These are phyloP conservation scores for Dinomys branickii DNA, from an alignment of 2,113 vertebrate genomes.

Conservation along the genomic window DNA sequence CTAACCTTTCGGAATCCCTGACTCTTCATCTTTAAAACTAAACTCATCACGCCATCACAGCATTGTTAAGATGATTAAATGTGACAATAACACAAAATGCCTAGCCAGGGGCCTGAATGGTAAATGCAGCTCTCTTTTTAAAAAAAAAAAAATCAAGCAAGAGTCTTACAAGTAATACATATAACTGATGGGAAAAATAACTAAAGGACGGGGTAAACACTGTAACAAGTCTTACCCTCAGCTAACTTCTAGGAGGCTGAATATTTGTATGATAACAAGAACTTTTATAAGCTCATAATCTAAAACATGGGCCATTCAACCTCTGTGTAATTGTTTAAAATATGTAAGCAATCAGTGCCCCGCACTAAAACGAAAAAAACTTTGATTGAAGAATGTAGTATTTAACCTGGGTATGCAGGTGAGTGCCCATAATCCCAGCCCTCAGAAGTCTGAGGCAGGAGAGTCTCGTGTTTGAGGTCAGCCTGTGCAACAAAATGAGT, in stretches of 20 bases:
- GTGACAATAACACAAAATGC: neutral
- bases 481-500: neutral
- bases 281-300: neutral
- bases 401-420: neutral
- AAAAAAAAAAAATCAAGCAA: neutral
- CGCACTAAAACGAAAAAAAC: neutral
- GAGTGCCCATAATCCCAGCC: neutral
- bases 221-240: neutral
- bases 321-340: neutral
- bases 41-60: neutral
- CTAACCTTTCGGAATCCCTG: neutral
- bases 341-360: neutral
- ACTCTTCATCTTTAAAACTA: neutral
- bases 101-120: neutral
- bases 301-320: neutral
- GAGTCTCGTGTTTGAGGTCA: neutral
- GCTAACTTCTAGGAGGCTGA: slow-evolving; percentile 26
- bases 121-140: neutral
- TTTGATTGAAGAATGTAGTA: neutral
- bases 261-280: neutral
- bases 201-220: neutral
- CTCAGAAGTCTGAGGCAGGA: neutral
- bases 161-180: neutral
- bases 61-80: slow-evolving; percentile 4
- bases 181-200: neutral